Evolutionary conservation across 2,113 vertebrate genomes (phyloP).

Genomic region (Neopipo cinnamomea): DNA sequence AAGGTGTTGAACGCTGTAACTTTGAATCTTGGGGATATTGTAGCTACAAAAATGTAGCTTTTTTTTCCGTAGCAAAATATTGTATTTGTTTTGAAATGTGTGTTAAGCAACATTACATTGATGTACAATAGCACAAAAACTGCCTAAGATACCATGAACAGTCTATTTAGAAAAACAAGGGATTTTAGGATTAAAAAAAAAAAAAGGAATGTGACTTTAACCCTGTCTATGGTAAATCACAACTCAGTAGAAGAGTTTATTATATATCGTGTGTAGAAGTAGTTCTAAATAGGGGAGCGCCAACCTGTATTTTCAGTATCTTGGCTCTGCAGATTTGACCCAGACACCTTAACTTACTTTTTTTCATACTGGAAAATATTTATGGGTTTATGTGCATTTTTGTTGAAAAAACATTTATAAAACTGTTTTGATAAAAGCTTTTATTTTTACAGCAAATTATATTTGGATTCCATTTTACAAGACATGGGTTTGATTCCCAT

Average conservation of each 20-base stretch:
- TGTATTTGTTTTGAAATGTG: conserved; percentile 53
- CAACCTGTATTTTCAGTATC: conserved; percentile 1
- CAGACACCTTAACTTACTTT: background rate
- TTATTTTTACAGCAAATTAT: conserved; percentile 30
- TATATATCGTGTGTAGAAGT: background rate
- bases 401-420: conserved; percentile 13
- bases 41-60: conserved; percentile 51
- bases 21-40: conserved; percentile 59
- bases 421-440: conserved; percentile 1
- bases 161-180: background rate
- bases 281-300: background rate
- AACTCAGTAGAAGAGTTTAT: background rate
- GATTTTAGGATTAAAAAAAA: conserved; percentile 64
- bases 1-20: conserved; percentile 28
- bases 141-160: conserved; percentile 1
- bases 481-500: background rate
- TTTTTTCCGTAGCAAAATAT: conserved; percentile 54
- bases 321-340: conserved; percentile 34
- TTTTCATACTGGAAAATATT: conserved; percentile 37
- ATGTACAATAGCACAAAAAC: conserved; percentile 45
- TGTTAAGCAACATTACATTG: conserved; percentile 27
- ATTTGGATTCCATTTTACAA: conserved; percentile 14
- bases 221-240: background rate
- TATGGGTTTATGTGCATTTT: conserved; percentile 10
- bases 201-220: conserved; percentile 16